Percentiles rank a stretch among this genome's conserved stretches.
phyloP scores from a whole-genome alignment of 2,113 vertebrate species.

The Cathartes aura region DNA sequence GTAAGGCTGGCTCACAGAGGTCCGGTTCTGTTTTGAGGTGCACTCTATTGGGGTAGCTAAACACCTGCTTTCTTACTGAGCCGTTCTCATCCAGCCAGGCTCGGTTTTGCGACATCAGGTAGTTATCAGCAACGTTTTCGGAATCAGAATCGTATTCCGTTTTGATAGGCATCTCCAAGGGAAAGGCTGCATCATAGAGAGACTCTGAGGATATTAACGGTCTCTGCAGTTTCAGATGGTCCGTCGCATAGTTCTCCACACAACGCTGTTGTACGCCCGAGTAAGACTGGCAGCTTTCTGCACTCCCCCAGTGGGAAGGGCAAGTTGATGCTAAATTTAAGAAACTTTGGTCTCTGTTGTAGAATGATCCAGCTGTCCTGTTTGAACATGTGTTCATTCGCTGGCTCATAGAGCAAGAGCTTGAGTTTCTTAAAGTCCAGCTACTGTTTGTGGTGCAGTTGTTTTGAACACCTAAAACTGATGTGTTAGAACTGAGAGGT shows the following conservation, averaged over 20 bases:
- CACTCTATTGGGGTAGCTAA: constrained; percentile 72
- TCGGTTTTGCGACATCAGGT: constrained; percentile 42
- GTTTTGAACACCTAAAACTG: constrained; percentile 75
- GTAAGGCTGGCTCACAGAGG: constrained; percentile 76
- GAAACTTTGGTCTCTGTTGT: constrained; percentile 74
- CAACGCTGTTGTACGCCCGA: constrained; percentile 71
- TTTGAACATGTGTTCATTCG: constrained; percentile 65
- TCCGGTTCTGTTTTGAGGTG: constrained; percentile 87
- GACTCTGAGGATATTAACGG: constrained; percentile 59
- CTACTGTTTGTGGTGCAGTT: constrained; percentile 57
- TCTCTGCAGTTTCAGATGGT: constrained; percentile 81
- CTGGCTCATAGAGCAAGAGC: constrained; percentile 67
- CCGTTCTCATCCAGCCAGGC: constrained; percentile 78
- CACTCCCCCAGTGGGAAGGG: constrained; percentile 66
- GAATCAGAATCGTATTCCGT: constrained; percentile 88
- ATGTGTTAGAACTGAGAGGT: constrained; percentile 75
- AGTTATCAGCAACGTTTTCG: constrained; percentile 78
- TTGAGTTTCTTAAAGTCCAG: constrained; percentile 73
- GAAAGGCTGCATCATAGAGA: constrained; percentile 72
- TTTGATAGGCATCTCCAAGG: constrained; percentile 88
- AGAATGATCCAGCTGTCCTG: constrained; percentile 74
- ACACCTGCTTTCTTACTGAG: constrained; percentile 69
- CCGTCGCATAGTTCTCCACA: constrained; percentile 71
- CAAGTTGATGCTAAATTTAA: constrained; percentile 74
- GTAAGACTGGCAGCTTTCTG: constrained; percentile 77